A percentile compares a stretch with the other conserved stretches of the same genome.
Conservation (phyloP, 2,797 vertebrate genomes). For the Brachyrhaphis roseni region DNA sequence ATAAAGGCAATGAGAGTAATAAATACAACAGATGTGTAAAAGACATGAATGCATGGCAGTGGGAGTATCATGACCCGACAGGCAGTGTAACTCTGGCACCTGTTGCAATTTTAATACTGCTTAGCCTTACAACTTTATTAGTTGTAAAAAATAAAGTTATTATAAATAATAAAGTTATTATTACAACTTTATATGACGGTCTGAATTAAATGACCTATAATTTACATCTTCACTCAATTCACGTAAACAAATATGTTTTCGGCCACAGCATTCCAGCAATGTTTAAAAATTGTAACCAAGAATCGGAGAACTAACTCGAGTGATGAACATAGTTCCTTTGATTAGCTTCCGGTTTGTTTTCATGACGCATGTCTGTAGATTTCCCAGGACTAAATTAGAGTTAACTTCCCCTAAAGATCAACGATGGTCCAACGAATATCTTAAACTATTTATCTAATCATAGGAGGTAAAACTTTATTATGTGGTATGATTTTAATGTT, state of each 20-base stretch:
- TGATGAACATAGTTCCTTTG: neutral
- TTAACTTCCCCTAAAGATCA: neutral
- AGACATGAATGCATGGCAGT: neutral
- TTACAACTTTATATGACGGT: neutral
- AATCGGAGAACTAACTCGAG: neutral
- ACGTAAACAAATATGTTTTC: neutral
- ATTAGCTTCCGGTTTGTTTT: neutral
- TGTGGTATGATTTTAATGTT: neutral
- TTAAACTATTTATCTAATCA: neutral
- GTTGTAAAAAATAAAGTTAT: too few species aligned
- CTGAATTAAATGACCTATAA: neutral
- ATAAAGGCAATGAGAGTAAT: neutral
- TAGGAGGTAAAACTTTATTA: neutral
- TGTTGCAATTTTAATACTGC: neutral
- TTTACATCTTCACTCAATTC: neutral
- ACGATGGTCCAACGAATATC: neutral
- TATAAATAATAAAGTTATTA: too few species aligned
- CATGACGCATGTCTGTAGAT: neutral
- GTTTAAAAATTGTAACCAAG: neutral
- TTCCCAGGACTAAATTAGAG: neutral
- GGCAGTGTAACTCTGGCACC: neutral
- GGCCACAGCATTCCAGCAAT: neutral
- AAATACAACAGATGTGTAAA: neutral
- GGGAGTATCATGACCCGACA: neutral
- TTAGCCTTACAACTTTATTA: neutral